A percentile compares a stretch with the other conserved stretches of the same genome.
Conservation (phyloP, 2,888 invertebrate genomes). For the Agrotis segetum region DNA sequence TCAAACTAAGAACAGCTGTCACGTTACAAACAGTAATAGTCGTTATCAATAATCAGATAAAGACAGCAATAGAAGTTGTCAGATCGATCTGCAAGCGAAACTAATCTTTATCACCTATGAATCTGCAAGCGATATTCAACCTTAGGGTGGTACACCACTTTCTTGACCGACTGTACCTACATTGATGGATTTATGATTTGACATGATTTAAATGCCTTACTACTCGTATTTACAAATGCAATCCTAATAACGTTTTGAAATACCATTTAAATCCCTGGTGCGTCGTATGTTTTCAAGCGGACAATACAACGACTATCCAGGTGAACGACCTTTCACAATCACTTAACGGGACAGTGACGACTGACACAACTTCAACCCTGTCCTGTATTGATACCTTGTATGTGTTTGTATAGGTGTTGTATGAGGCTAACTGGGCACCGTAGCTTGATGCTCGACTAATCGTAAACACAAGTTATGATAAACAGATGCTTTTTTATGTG, state of each 20-base stretch:
- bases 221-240: neutral
- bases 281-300: neutral
- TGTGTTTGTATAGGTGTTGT: neutral
- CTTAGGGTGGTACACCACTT: too few relatives aligned
- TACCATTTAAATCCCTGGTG: neutral
- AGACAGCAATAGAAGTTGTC: too few relatives aligned
- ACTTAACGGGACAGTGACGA: neutral
- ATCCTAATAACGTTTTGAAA: neutral
- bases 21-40: too few relatives aligned
- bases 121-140: too few relatives aligned
- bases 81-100: too few relatives aligned
- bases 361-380: conserved; percentile 5
- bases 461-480: neutral
- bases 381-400: neutral
- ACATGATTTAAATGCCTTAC: too few relatives aligned
- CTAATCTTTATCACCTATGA: too few relatives aligned
- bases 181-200: too few relatives aligned
- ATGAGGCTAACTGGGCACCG: neutral
- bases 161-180: too few relatives aligned
- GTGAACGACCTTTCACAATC: conserved; percentile 9
- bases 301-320: neutral
- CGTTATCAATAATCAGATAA: too few relatives aligned
- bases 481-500: too few relatives aligned
- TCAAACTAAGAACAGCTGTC: too few relatives aligned
- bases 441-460: neutral